Percentiles rank a stretch among this genome's conserved stretches.
These are phyloP conservation scores for Rhynchotus rufescens DNA, from an alignment of 2,797 vertebrate species.

Conservation along the genomic window DNA sequence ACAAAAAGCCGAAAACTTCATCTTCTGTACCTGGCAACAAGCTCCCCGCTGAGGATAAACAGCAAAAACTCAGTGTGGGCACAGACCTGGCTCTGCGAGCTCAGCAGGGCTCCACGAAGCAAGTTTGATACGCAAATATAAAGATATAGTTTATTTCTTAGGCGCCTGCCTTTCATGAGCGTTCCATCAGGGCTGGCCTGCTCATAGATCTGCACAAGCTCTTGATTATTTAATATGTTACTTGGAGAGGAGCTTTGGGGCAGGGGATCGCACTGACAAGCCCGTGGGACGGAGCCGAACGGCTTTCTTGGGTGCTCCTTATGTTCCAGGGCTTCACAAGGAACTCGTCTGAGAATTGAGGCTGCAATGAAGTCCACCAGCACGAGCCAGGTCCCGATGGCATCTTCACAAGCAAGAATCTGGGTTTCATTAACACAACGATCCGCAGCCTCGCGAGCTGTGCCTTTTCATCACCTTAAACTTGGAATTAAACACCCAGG, in stretches of 20 bases:
- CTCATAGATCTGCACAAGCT: background rate
- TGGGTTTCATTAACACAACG: background rate
- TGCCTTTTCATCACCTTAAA: background rate
- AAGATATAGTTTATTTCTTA: background rate
- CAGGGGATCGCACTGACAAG: background rate
- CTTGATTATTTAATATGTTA: background rate
- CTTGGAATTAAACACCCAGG: background rate
- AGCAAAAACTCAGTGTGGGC: background rate
- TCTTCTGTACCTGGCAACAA: background rate
- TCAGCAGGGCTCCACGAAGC: background rate
- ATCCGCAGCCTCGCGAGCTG: too few relatives aligned
- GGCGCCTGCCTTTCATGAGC: background rate
- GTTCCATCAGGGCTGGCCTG: background rate
- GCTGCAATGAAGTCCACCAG: background rate
- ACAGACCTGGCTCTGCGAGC: background rate
- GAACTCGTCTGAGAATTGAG: background rate
- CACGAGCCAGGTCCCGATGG: accelerated
- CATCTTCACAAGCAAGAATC: background rate
- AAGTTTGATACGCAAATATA: background rate
- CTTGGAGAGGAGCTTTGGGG: background rate
- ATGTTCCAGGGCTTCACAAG: background rate
- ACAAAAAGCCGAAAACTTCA: background rate
- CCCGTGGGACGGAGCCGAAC: background rate
- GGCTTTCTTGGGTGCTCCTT: background rate
- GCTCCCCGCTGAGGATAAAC: background rate